A percentile compares a stretch with the other conserved stretches of the same genome.
These are phyloP conservation scores for Agrotis puta DNA, from an alignment of 2,888 invertebrate genomes.

Conservation along the genomic window DNA sequence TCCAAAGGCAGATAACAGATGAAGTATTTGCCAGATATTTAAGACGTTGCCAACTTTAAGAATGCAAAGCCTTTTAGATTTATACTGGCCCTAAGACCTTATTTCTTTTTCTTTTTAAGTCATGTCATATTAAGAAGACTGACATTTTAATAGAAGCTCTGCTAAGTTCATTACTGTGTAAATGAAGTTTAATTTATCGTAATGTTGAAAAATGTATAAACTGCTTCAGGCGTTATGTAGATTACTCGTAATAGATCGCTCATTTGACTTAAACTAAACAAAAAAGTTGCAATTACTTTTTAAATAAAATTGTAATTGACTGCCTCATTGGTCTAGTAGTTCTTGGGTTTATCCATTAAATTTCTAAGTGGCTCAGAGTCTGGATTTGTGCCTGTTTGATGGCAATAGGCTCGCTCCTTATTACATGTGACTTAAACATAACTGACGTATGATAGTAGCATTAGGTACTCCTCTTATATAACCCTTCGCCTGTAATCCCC, in stretches of 20 bases:
- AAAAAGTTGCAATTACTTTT: not conserved
- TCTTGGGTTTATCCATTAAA: too few relatives aligned
- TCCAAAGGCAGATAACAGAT: too few relatives aligned
- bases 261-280: not conserved
- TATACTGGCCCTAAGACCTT: not conserved
- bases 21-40: too few relatives aligned
- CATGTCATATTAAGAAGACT: constrained; percentile 9
- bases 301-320: constrained; percentile 6
- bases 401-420: too few relatives aligned
- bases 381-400: too few relatives aligned
- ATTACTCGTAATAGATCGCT: not conserved
- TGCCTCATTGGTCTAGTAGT: too few relatives aligned
- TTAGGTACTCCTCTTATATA: too few relatives aligned
- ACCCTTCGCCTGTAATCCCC: too few relatives aligned
- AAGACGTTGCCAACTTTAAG: too few relatives aligned
- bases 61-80: not conserved
- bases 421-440: too few relatives aligned
- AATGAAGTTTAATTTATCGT: constrained; percentile 46
- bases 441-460: too few relatives aligned
- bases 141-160: constrained; percentile 26
- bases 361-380: too few relatives aligned
- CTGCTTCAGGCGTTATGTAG: constrained; percentile 2
- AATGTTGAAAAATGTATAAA: constrained; percentile 8
- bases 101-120: not conserved
- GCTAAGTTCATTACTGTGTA: constrained; percentile 12